Evolutionary conservation across 2,888 invertebrate genomes (phyloP).

Genomic region (Trissolcus brochymenae): DNA sequence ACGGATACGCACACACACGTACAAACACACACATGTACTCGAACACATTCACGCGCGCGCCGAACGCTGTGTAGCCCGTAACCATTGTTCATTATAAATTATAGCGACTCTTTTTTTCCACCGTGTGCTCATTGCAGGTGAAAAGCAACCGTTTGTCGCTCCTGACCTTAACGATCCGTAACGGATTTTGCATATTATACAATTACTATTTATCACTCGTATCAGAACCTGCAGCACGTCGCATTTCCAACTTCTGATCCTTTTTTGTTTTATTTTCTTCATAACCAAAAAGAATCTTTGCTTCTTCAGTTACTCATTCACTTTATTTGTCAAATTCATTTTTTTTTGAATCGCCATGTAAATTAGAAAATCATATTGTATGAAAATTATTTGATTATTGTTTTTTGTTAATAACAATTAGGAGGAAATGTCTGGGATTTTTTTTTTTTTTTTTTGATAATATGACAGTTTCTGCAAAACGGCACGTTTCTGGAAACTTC

Average conservation of each 20-base stretch:
- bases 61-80: background rate
- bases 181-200: constrained; percentile 25
- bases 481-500: no score
- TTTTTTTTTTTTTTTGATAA: no score
- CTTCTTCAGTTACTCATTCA: background rate
- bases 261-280: background rate
- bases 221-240: background rate
- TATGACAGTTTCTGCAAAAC: no score
- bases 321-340: no score
- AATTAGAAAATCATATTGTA: no score
- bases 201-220: background rate
- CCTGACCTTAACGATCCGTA: constrained; percentile 16
- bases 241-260: background rate
- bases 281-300: background rate
- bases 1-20: constrained; percentile 12
- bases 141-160: constrained; percentile 12
- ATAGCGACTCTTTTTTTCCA: constrained; percentile 16
- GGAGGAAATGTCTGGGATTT: no score
- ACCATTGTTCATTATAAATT: constrained; percentile 28
- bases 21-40: no score
- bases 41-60: background rate
- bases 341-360: no score
- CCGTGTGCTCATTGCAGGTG: constrained; percentile 11
- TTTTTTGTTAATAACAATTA: no score
- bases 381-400: no score